Conservation (phyloP, 2,888 invertebrate species). For the Chaetogeoica ovagalla region DNA sequence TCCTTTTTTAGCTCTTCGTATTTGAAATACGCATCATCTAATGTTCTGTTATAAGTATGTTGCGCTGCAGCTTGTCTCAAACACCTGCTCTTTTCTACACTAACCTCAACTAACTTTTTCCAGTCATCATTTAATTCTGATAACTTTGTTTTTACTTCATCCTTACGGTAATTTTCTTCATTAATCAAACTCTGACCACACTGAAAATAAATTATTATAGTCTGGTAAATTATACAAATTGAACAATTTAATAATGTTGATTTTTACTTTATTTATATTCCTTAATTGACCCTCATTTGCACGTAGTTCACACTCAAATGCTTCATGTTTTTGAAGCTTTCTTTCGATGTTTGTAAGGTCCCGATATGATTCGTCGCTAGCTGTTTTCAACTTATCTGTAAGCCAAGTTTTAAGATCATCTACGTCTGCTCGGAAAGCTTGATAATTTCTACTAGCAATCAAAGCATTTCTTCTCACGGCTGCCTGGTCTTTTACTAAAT, state of each 20-base stretch:
- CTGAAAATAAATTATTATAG: slow-evolving; percentile 57
- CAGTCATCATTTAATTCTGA: slow-evolving; percentile 75
- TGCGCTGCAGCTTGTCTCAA: slow-evolving; percentile 88
- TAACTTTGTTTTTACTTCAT: slow-evolving; percentile 70
- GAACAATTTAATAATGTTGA: not conserved
- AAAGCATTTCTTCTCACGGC: slow-evolving; percentile 75
- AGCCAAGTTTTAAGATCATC: slow-evolving; percentile 91
- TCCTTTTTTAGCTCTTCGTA: slow-evolving; percentile 81
- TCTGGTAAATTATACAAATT: not conserved
- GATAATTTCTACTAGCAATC: slow-evolving; percentile 83
- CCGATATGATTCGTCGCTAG: slow-evolving; percentile 88
- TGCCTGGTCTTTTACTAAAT: slow-evolving; percentile 74
- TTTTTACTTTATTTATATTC: slow-evolving; percentile 72
- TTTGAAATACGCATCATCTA: slow-evolving; percentile 87
- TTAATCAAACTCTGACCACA: slow-evolving; percentile 73
- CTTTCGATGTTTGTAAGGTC: slow-evolving; percentile 87
- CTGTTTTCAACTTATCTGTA: slow-evolving; percentile 85
- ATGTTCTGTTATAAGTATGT: slow-evolving; percentile 72
- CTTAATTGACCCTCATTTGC: slow-evolving; percentile 92
- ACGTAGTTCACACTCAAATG: slow-evolving; percentile 90
- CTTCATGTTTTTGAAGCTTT: slow-evolving; percentile 93
- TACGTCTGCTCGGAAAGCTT: slow-evolving; percentile 89
- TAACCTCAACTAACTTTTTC: slow-evolving; percentile 73
- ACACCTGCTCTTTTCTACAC: slow-evolving; percentile 71
- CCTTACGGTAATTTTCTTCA: slow-evolving; percentile 72